Percentiles rank a stretch among this genome's conserved stretches.
Evolutionary conservation across 30 jellyfish, hydroid and myxozoan genomes (phyloP).

Genomic region (Hydractinia echinata): DNA sequence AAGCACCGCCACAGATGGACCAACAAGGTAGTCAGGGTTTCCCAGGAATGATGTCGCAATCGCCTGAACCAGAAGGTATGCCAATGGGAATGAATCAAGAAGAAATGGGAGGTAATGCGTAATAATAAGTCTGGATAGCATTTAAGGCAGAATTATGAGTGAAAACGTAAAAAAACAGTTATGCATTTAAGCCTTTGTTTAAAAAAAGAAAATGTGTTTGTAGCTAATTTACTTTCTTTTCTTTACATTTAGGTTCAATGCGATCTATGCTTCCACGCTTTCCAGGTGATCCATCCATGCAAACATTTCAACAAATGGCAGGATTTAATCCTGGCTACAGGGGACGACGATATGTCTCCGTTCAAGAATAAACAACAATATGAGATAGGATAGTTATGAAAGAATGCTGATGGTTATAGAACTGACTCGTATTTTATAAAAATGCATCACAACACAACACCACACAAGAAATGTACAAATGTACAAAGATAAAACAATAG

Average conservation of each 20-base stretch:
- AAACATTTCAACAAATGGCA: slow-evolving; percentile 22
- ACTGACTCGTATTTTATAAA: too few species aligned
- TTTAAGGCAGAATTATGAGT: too few species aligned
- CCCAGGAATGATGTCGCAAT: slow-evolving; percentile 5
- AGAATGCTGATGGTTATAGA: too few species aligned
- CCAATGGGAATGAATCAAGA: slow-evolving; percentile 17
- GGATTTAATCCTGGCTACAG: slow-evolving; percentile 1
- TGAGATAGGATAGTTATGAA: too few species aligned
- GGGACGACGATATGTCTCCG: slow-evolving; percentile 10
- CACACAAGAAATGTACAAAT: too few species aligned
- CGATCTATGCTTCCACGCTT: slow-evolving; percentile 13
- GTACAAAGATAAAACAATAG: too few species aligned
- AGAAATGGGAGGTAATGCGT: background rate
- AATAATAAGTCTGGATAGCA: background rate
- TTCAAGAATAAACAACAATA: background rate
- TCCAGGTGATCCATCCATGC: slow-evolving; percentile 21
- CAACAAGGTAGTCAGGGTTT: slow-evolving; percentile 15
- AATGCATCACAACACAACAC: too few species aligned
- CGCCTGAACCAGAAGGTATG: slow-evolving; percentile 20
- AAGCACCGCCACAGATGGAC: background rate
- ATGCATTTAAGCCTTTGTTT: too few species aligned
- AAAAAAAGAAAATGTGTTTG: too few species aligned
- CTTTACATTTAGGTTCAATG: background rate
- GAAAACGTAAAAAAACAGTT: too few species aligned
- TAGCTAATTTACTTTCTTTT: background rate